A percentile compares a stretch with the other conserved stretches of the same genome.
phyloP scores from a whole-genome alignment of 2,888 invertebrate genomes.

The Sesamia inferens region DNA sequence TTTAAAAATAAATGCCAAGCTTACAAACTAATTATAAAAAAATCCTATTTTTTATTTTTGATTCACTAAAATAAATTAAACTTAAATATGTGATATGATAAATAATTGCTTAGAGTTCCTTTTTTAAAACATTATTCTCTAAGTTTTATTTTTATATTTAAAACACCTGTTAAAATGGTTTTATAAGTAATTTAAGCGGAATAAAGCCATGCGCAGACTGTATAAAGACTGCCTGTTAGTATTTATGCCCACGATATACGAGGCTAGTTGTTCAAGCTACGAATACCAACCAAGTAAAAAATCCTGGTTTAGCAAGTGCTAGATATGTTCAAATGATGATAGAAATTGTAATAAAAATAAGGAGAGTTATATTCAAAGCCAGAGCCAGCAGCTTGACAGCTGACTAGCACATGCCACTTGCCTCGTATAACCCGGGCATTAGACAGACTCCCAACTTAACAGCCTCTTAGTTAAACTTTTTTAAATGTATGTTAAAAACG shows the following conservation, averaged over 20 bases:
- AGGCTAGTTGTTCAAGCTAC: too few relatives aligned
- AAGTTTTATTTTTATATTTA: conserved; percentile 32
- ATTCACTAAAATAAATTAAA: conserved; percentile 48
- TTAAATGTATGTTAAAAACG: background rate
- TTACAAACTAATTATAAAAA: conserved; percentile 56
- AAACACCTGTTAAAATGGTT: conserved; percentile 20
- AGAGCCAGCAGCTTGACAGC: too few relatives aligned
- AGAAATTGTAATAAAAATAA: too few relatives aligned
- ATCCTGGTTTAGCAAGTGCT: too few relatives aligned
- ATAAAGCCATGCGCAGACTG: conserved; percentile 11
- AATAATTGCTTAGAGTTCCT: conserved; percentile 70
- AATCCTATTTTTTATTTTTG: background rate
- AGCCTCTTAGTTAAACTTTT: background rate
- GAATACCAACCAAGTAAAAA: too few relatives aligned
- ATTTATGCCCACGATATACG: background rate
- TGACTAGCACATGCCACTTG: too few relatives aligned
- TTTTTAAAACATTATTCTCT: conserved; percentile 37
- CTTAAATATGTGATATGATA: conserved; percentile 72
- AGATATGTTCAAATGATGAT: too few relatives aligned
- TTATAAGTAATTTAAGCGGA: background rate
- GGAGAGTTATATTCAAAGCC: too few relatives aligned
- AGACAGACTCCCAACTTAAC: conserved; percentile 2
- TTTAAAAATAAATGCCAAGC: conserved; percentile 63
- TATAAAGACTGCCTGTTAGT: background rate
- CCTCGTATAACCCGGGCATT: background rate